phyloP scores from a whole-genome alignment of 2,888 invertebrate genomes.

The Epirrhoe tristata region DNA sequence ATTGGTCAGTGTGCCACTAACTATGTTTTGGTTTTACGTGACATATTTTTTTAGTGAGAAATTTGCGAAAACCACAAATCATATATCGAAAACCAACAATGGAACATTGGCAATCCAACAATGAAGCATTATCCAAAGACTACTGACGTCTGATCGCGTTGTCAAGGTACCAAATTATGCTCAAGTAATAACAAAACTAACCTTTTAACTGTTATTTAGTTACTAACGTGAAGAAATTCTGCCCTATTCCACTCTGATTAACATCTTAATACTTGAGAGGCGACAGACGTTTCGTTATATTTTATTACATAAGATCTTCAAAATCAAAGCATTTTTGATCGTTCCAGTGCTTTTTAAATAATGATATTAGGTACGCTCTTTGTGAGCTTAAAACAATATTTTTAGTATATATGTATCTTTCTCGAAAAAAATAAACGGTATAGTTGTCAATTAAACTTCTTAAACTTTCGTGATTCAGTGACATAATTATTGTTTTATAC shows the following conservation, averaged over 20 bases:
- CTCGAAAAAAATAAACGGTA: too few relatives aligned
- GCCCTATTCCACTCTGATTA: too few relatives aligned
- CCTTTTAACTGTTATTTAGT: too few relatives aligned
- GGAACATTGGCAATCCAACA: not conserved
- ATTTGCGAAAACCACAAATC: not conserved
- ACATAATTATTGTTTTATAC: too few relatives aligned
- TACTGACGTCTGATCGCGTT: not conserved
- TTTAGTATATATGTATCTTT: too few relatives aligned
- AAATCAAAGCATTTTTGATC: too few relatives aligned
- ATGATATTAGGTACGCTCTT: too few relatives aligned
- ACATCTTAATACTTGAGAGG: not conserved
- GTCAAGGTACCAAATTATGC: not conserved
- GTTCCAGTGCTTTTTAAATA: too few relatives aligned
- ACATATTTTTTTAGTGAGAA: conserved; percentile 1
- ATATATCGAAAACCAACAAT: not conserved
- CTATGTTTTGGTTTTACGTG: not conserved
- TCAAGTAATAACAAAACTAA: not conserved
- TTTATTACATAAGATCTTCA: not conserved
- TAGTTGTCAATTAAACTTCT: too few relatives aligned
- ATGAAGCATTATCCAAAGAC: not conserved
- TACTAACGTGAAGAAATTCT: not conserved
- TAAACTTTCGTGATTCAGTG: too few relatives aligned
- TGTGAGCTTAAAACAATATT: too few relatives aligned
- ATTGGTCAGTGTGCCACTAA: not conserved
- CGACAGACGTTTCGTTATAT: not conserved